These are phyloP conservation scores for Apis mellifera DNA, from an alignment of 1,140 invertebrate genomes.

Conservation along the genomic window Amel_HAv3.1 CM009939.2:5655001-5655500, in stretches of 20 bases:
- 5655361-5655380: constrained; percentile 19
- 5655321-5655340: constrained; percentile 21
- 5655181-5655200: neutral
- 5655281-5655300: neutral
- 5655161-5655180: neutral
- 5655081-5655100: neutral
- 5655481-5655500: neutral
- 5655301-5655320: constrained; percentile 2
- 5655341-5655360: constrained; percentile 16
- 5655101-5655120: neutral
- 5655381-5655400: neutral
- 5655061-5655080: neutral
- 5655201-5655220: neutral
- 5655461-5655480: constrained; percentile 33
- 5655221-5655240: neutral
- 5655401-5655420: constrained; percentile 21
- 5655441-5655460: neutral
- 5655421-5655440: constrained; percentile 12
- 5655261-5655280: neutral
- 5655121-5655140: neutral
- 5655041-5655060: neutral
- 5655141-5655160: neutral
- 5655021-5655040: neutral
- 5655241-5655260: neutral
- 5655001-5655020: neutral